Percentiles rank a stretch among this genome's conserved stretches.
Conservation (phyloP, 2,888 invertebrate genomes). For the Xestobium rufovillosum region DNA sequence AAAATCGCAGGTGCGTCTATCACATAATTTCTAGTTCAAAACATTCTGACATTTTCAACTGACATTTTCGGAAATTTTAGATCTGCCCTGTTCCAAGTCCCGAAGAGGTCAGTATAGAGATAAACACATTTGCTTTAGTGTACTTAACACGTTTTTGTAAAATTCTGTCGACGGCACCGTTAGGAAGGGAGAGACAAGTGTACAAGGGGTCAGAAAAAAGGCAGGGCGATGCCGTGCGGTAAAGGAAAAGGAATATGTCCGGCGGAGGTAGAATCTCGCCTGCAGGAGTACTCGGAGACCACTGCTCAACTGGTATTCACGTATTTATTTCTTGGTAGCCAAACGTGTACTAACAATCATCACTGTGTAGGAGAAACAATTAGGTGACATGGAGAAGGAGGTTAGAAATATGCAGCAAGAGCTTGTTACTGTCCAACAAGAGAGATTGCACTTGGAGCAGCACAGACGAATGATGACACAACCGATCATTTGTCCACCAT, state of each 20-base stretch:
- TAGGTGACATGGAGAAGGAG: slow-evolving; percentile 53
- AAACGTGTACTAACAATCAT: too few relatives aligned
- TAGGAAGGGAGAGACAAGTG: too few relatives aligned
- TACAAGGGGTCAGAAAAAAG: too few relatives aligned
- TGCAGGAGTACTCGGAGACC: slow-evolving; percentile 41
- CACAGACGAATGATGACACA: slow-evolving; percentile 32
- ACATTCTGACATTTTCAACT: slow-evolving; percentile 1
- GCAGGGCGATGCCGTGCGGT: slow-evolving; percentile 36
- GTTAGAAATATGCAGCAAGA: slow-evolving; percentile 51
- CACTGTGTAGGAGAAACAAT: slow-evolving; percentile 53
- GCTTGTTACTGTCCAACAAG: slow-evolving; percentile 45
- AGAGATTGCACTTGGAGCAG: slow-evolving; percentile 47
- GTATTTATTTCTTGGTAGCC: too few relatives aligned
- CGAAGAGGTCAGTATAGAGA: slow-evolving; percentile 19
- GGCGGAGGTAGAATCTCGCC: slow-evolving; percentile 41
- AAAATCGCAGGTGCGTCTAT: slow-evolving; percentile 24
- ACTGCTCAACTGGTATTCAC: slow-evolving; percentile 41
- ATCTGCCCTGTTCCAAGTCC: slow-evolving; percentile 10
- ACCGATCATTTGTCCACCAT: slow-evolving; percentile 18
- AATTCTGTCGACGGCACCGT: too few relatives aligned
- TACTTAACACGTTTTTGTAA: too few relatives aligned
- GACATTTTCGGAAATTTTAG: too few relatives aligned
- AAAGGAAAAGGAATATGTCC: slow-evolving; percentile 40
- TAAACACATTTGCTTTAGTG: too few relatives aligned
- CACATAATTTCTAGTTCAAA: too few relatives aligned